phyloP scores from a whole-genome alignment of 2,888 invertebrate genomes.

The Apodemia zela region DNA sequence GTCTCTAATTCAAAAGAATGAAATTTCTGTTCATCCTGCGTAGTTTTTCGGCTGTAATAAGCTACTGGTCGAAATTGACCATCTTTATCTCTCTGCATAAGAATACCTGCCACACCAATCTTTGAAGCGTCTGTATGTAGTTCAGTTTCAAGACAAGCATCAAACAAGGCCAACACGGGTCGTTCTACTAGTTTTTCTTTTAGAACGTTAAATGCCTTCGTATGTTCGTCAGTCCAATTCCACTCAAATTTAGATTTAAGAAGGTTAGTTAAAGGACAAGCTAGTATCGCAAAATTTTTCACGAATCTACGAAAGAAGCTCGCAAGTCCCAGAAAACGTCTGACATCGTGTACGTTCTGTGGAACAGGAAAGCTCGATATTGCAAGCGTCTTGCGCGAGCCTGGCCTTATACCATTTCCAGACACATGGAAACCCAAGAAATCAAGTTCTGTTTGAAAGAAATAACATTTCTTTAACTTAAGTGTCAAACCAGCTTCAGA shows the following conservation, averaged over 20 bases:
- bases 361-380: slow-evolving; percentile 34
- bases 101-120: neutral
- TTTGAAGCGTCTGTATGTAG: neutral
- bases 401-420: no score
- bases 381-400: slow-evolving; percentile 27
- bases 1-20: no score
- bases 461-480: no score
- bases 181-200: slow-evolving; percentile 17
- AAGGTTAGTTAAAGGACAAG: slow-evolving; percentile 22
- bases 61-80: no score
- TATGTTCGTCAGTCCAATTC: slow-evolving; percentile 20
- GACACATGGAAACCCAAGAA: no score
- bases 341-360: slow-evolving; percentile 31
- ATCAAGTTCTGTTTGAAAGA: no score
- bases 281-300: slow-evolving; percentile 28
- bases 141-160: neutral
- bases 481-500: no score
- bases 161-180: neutral
- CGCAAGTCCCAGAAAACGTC: slow-evolving; percentile 39
- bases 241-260: slow-evolving; percentile 20
- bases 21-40: no score
- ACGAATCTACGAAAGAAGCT: slow-evolving; percentile 34
- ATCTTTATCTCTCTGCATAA: neutral
- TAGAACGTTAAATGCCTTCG: slow-evolving; percentile 18
- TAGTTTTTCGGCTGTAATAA: no score